Percentiles rank a stretch among this genome's conserved stretches.
Conservation (phyloP, 2,888 invertebrate genomes). For the Protophormia terraenovae region DNA sequence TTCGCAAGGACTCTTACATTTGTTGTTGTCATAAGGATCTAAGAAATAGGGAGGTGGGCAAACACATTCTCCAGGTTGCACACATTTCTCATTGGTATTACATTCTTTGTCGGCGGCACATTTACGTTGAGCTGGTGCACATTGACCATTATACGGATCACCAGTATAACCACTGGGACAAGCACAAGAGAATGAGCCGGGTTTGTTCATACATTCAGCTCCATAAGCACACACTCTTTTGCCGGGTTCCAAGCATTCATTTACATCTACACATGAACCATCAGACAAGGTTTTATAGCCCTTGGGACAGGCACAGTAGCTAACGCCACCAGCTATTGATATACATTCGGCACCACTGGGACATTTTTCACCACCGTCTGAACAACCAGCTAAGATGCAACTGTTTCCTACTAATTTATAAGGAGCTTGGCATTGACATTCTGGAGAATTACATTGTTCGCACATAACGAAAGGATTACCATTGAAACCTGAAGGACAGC, state of each 20-base stretch:
- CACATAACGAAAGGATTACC: constrained; percentile 95
- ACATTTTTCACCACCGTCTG: constrained; percentile 89
- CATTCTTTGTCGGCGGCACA: constrained; percentile 93
- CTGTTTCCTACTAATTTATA: constrained; percentile 92
- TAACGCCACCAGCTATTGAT: constrained; percentile 93
- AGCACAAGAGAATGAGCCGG: constrained; percentile 89
- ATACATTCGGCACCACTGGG: constrained; percentile 94
- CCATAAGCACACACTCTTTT: constrained; percentile 90
- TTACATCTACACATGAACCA: constrained; percentile 90
- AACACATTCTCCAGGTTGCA: constrained; percentile 94
- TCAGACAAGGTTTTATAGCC: constrained; percentile 90
- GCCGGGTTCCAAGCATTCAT: constrained; percentile 90
- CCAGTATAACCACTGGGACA: constrained; percentile 92
- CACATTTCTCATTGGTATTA: constrained; percentile 92
- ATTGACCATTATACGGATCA: constrained; percentile 91
- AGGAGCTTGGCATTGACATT: constrained; percentile 93
- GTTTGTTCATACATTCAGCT: constrained; percentile 91
- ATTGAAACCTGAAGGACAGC: constrained; percentile 92
- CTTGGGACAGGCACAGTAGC: constrained; percentile 96
- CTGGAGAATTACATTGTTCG: constrained; percentile 91
- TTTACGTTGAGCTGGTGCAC: constrained; percentile 90
- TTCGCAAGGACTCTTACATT: constrained; percentile 96
- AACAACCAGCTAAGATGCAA: constrained; percentile 92
- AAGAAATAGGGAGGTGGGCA: constrained; percentile 95
- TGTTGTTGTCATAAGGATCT: constrained; percentile 90